Evolutionary conservation across 2,797 vertebrate genomes (phyloP), one percentile per base, ranked within the genome.

Genomic region (Triplophysa bombifrons): DNA sequence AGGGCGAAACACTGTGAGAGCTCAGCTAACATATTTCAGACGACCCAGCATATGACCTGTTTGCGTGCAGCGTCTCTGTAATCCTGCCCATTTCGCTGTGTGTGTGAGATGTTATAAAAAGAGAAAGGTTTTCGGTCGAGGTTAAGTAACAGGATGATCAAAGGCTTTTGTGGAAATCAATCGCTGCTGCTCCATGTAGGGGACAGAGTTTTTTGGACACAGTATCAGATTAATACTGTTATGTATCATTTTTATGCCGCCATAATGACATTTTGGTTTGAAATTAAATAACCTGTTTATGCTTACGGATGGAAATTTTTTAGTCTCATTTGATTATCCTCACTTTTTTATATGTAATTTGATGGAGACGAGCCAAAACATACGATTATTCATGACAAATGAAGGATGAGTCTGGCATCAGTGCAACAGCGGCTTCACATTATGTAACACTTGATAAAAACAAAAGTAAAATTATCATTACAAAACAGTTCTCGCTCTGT

Each of bases 1-100:
- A 76, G 78, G 76, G 30, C 72, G 58, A 76, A 70, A 65, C 72
- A 81, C 66, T 56, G 75, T 11, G 48, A 74, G 64, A 80, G 72
- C 80, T 66, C 71, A 27, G 19, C 51, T 69, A 82, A 81, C 76
- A 84, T 84, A 76, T 84, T 84, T 80, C 58, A 73, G 48, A 63
- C 72, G 68, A 38, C 74, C 55, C 66, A 80, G 34, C 38, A 58
- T 50, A 74, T 14, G 11, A 71, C 61, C 41, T 51, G 72, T 51
- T 48, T 71, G 64, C 61, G 46, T 41, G 67, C 58, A 58, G 66
- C n/a, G 44, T 41, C 55, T 46, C 66, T 20, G 56, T 71, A 70
- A 80, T 80, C 67, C 50, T 71, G 19, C 51, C 67, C 2, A 16
- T 66, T 67, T 66, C 41, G 17, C 10, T 34, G 25, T 44, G 17